Evolutionary conservation across 2,797 vertebrate genomes (phyloP).

Genomic region (Ataeniobius toweri): DNA sequence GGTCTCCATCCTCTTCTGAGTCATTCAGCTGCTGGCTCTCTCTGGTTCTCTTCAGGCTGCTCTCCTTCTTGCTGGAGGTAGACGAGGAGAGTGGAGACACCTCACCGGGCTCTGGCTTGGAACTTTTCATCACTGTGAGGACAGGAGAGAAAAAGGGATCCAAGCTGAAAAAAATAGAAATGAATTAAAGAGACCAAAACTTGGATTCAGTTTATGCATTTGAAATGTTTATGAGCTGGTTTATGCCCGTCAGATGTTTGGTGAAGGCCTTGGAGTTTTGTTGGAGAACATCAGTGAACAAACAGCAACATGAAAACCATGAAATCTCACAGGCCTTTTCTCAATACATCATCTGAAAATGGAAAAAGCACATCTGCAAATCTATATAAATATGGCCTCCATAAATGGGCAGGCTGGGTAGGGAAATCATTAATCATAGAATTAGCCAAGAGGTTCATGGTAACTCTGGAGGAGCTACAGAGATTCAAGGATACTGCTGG

Average conservation of each 20-base stretch:
- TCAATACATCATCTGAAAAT: too few relatives aligned
- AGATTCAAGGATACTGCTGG: too few relatives aligned
- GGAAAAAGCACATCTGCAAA: too few relatives aligned
- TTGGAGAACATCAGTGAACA: background rate
- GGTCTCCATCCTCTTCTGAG: conserved; percentile 86
- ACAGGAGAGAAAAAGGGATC: background rate
- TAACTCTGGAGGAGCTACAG: too few relatives aligned
- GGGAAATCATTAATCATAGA: too few relatives aligned
- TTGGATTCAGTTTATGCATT: background rate
- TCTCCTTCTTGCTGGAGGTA: conserved; percentile 80
- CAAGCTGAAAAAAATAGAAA: background rate
- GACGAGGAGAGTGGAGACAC: conserved; percentile 73
- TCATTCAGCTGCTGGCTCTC: conserved; percentile 79
- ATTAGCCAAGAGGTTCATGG: too few relatives aligned
- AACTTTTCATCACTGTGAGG: conserved; percentile 77
- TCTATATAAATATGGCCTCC: too few relatives aligned
- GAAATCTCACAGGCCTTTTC: too few relatives aligned
- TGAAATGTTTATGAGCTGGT: background rate
- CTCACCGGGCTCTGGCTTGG: conserved; percentile 82
- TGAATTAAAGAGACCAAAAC: background rate
- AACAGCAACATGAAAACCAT: too few relatives aligned
- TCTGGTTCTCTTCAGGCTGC: conserved; percentile 79
- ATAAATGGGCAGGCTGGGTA: too few relatives aligned
- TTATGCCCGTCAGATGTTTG: background rate
- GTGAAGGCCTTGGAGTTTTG: too few relatives aligned